Evolutionary conservation across 2,797 vertebrate species (phyloP).

Genomic region (Anabacerthia variegaticeps): DNA sequence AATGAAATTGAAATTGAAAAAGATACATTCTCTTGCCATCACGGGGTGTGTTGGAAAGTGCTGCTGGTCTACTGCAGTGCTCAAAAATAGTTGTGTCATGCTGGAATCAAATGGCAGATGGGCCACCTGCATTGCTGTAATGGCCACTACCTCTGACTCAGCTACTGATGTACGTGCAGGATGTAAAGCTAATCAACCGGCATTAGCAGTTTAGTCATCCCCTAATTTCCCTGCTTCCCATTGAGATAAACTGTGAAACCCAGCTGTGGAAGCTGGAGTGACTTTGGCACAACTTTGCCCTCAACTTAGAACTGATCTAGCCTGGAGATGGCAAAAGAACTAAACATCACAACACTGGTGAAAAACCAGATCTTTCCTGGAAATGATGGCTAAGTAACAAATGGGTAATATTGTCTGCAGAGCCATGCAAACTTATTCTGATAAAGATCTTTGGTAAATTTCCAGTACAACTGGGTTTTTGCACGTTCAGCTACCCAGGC

Average conservation of each 20-base stretch:
- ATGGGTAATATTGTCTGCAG: neutral
- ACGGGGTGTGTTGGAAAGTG: neutral
- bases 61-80: neutral
- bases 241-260: neutral
- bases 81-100: rapidly evolving
- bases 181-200: neutral
- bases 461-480: neutral
- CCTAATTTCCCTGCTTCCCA: neutral
- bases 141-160: neutral
- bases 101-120: neutral
- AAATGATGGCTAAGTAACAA: neutral
- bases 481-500: neutral
- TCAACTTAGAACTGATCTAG: neutral
- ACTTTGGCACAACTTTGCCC: neutral
- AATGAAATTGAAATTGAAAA: neutral
- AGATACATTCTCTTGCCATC: neutral
- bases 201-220: neutral
- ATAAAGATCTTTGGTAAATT: neutral
- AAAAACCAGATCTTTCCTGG: neutral
- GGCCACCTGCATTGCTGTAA: neutral
- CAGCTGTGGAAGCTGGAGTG: neutral
- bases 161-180: neutral
- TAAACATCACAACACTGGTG: neutral
- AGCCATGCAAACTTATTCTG: neutral
- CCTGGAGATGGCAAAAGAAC: neutral